Conservation (phyloP, 2,113 vertebrate species). For the Scalopus aquaticus region DNA sequence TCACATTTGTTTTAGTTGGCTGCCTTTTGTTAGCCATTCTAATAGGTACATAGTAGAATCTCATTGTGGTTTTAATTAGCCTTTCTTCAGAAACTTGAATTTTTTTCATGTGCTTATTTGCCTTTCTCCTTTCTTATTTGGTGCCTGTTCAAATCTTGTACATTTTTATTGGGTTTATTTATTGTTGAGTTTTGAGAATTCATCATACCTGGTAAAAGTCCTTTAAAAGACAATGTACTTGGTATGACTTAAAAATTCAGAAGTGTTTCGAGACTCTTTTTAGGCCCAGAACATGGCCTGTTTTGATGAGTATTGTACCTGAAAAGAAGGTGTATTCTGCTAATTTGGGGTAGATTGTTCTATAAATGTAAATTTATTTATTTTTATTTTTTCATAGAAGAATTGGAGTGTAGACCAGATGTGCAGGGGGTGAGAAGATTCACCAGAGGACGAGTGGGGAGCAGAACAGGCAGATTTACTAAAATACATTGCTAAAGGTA, state of each 20-base stretch:
- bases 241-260: background rate
- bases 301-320: background rate
- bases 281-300: background rate
- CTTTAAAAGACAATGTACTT: slow-evolving; percentile 4
- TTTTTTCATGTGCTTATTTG: background rate
- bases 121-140: background rate
- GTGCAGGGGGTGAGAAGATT: no score
- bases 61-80: background rate
- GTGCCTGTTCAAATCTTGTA: background rate
- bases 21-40: background rate
- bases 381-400: no score
- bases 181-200: background rate
- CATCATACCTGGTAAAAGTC: background rate
- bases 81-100: background rate
- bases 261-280: background rate
- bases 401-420: no score
- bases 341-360: background rate
- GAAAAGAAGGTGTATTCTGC: background rate
- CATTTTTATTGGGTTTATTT: background rate
- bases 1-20: background rate
- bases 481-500: no score
- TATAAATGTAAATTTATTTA: no score
- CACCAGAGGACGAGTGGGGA: no score
- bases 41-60: background rate
- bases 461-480: no score